Base-by-base conservation (phyloP, 2,797 vertebrate species). In the Diplodus puntazzo region DNA sequence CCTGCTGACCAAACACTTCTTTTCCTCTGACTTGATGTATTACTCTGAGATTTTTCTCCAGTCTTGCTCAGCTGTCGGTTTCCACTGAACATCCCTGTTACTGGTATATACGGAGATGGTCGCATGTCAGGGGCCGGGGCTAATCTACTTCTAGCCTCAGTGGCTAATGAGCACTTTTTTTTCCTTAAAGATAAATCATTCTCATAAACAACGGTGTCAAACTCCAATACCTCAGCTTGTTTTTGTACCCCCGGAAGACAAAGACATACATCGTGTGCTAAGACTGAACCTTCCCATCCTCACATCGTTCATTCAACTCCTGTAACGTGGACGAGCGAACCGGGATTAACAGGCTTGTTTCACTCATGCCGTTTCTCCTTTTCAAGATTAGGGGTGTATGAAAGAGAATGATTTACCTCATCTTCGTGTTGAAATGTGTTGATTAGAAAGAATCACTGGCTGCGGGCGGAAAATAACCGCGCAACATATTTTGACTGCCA, bases 1-100 rank as follows among this genome's bases (percentile, higher is more conserved):
- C 67, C 48, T 86, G 90, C 86, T 92, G 90, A 92, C 87, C 76
- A 80, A 65, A 88, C 75, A 79, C 57, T 80, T 90, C 34, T 84
- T 84, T 69, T 27, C 30, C 73, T 70, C 49, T 62, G 55, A 82
- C 66, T 79, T 82, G 63, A 86, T 80, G 73, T 67, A 73, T 88
- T 59, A 69, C 71, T 82, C 58, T 46, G 8, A 25, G 7, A 53
- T 82, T 68, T 52, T 55, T 27, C 65, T 58, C 58, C 21, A 18
- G 62, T 18, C 39, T 30, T 25, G 50, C 50, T 73, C 52, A 12
- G 16, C 52, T 45, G 63, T 70, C 42, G 0, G 34, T 17, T 75
- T 70, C 75, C 66, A 55, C 14, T 42, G 21, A 79, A 72, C 67
- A 68, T 68, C 73, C 73, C 53, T 55, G 79, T 88, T 79, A 77